A percentile compares a stretch with the other conserved stretches of the same genome.
Evolutionary conservation across 2,113 vertebrate species (phyloP).

Genomic region (Panthera leo): DNA sequence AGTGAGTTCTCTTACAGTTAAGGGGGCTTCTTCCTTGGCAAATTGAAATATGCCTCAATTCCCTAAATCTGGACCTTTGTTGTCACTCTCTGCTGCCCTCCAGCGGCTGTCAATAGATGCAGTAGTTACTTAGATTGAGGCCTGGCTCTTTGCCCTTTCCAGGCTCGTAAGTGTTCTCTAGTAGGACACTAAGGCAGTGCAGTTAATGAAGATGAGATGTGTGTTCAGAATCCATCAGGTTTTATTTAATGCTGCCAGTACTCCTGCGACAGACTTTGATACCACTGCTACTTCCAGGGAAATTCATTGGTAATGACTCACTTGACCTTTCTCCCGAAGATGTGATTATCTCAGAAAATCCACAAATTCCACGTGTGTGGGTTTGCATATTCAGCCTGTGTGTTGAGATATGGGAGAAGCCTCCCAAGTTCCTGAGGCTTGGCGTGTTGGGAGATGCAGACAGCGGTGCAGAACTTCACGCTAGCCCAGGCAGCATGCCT

Average conservation of each 20-base stretch:
- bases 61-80: slow-evolving; percentile 16
- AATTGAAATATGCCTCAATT: slow-evolving; percentile 38
- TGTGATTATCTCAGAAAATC: not conserved
- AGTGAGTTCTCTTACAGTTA: not conserved
- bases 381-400: not conserved
- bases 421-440: not conserved
- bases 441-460: not conserved
- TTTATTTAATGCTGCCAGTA: slow-evolving; percentile 12
- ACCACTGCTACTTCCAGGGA: not conserved
- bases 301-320: not conserved
- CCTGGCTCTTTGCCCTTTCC: not conserved
- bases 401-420: not conserved
- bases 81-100: slow-evolving; percentile 76
- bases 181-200: not conserved
- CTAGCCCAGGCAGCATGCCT: not conserved
- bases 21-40: slow-evolving; percentile 1
- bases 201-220: not conserved
- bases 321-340: not conserved
- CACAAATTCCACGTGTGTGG: not conserved
- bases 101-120: slow-evolving; percentile 39
- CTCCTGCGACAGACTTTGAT: not conserved
- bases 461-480: not conserved
- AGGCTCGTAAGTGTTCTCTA: not conserved
- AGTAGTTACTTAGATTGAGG: not conserved
- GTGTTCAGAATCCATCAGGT: not conserved